Evolutionary conservation across 2,888 invertebrate genomes (phyloP), one percentile per base, ranked within the genome.

Genomic region (Meteorus colon): DNA sequence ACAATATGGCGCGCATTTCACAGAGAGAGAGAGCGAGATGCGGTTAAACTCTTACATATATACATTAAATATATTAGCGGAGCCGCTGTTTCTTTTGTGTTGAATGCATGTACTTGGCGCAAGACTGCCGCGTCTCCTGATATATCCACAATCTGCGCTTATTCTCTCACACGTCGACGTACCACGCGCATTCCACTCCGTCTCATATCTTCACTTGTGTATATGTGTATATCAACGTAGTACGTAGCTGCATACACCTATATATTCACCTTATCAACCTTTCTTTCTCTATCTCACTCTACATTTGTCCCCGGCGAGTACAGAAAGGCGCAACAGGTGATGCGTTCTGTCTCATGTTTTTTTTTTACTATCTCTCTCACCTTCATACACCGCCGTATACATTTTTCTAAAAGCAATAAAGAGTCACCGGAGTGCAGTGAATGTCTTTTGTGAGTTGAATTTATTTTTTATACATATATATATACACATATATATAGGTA

Each of bases 261-360:
- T 12, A 41, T 41, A 41, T 10, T 12, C 8, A 41, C 41, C 8
- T 12, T 41, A 41, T 41, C 41, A 41, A 41, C 41, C 41, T 41
- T 41, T 29, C 51, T n/a, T 67, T 27, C 29, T 10, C n/a, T 68
- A 14, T 51, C n/a, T 29, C 48, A n/a, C 27, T 10, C 72, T 31
- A 16, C 48, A 63, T 72, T 41, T 72, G 63, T 72, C 63, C 63
- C 63, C 48, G 62, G 45, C 72, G n/a, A 24, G 27, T 59, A 31
- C 41, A 70, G 67, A 67, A 66, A 59, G 41, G 67, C 62, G 76
- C 76, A 76, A 76, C 76, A 76, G 76, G 76, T 76, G 76, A 76
- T 76, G 76, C 45, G 67, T 45, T 19, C 67, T 68, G 68, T 74
- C 60, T 67, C 70, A 41, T 74, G 74, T 67, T 48, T 31, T 74